Conservation (phyloP, 23 tunicate genomes). For the Corella eumyota region DNA sequence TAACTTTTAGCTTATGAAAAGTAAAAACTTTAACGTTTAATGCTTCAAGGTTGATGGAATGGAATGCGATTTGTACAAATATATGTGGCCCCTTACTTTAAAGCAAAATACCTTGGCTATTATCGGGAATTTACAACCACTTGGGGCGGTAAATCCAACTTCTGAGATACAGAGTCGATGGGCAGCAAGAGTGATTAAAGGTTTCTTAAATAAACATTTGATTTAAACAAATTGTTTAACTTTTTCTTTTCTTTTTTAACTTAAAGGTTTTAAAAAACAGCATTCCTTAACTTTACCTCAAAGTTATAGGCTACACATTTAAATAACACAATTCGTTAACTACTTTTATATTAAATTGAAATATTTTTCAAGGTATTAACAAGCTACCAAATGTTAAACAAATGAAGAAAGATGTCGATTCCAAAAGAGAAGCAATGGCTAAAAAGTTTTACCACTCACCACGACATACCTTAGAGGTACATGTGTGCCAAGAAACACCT, state of each 20-base stretch:
- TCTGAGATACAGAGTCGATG: slow-evolving; percentile 82
- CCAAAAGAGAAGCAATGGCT: slow-evolving; percentile 20
- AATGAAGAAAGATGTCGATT: slow-evolving; percentile 28
- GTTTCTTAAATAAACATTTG: slow-evolving; percentile 10
- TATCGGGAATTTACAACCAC: slow-evolving; percentile 70
- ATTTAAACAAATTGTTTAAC: too few relatives aligned
- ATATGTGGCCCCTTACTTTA: slow-evolving; percentile 40
- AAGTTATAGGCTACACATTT: too few relatives aligned
- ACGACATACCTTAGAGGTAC: slow-evolving; percentile 40
- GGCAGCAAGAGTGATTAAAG: slow-evolving; percentile 67
- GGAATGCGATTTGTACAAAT: slow-evolving; percentile 38
- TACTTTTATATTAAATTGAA: too few relatives aligned
- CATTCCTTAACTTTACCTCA: too few relatives aligned
- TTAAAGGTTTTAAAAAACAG: too few relatives aligned
- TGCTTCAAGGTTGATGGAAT: too few relatives aligned
- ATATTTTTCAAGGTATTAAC: slow-evolving; percentile 36
- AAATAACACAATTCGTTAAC: too few relatives aligned
- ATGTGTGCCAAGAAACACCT: neutral
- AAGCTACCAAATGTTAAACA: slow-evolving; percentile 5
- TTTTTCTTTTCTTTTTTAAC: too few relatives aligned
- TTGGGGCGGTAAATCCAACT: slow-evolving; percentile 56
- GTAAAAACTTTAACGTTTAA: too few relatives aligned
- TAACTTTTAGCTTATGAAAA: too few relatives aligned
- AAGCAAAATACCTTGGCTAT: slow-evolving; percentile 39
- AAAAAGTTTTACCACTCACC: slow-evolving; percentile 15